Evolutionary conservation across 2,113 vertebrate species (phyloP).

Genomic region (Geothlypis trichas): DNA sequence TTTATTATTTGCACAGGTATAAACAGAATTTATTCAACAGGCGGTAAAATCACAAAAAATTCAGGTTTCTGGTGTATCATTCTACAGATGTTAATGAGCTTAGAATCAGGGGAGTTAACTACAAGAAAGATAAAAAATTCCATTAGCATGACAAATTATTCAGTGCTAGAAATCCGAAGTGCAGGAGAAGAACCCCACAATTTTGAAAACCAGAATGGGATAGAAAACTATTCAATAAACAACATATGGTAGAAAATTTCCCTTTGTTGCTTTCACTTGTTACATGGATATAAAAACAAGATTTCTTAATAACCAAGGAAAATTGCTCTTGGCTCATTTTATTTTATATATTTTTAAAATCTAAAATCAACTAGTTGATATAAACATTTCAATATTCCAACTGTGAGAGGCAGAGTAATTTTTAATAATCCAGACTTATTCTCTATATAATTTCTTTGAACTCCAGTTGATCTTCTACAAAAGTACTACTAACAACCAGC

Average conservation of each 20-base stretch:
- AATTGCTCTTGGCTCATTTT: not conserved
- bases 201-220: not conserved
- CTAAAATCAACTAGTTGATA: not conserved
- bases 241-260: fast-evolving
- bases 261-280: not conserved
- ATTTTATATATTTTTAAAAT: not conserved
- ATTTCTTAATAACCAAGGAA: not conserved
- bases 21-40: conserved; percentile 15
- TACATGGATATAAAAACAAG: not conserved
- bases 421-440: not conserved
- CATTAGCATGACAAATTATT: not conserved
- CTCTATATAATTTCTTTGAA: not conserved
- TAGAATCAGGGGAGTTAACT: not conserved
- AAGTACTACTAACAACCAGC: not conserved
- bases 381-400: not conserved
- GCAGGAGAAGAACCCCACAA: not conserved
- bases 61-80: not conserved
- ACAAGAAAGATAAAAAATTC: not conserved
- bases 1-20: not conserved
- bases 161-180: not conserved
- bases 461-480: not conserved
- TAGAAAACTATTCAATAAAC: not conserved
- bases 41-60: not conserved
- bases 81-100: not conserved
- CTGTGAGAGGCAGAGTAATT: not conserved